Evolutionary conservation across 2,113 vertebrate genomes (phyloP).

Genomic region (Dicentrarchus labrax): DNA sequence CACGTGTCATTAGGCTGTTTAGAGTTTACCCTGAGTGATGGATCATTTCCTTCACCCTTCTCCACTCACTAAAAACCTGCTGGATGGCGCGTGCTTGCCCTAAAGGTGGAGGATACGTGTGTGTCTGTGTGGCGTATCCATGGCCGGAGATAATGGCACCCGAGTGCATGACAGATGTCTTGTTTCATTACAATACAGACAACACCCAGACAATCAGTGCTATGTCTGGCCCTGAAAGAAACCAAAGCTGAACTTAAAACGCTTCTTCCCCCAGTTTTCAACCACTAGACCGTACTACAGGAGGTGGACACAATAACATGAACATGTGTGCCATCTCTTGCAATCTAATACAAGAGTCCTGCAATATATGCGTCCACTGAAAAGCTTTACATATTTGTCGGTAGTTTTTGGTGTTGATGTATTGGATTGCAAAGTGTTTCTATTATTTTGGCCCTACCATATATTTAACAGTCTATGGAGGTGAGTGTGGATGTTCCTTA

Average conservation of each 20-base stretch:
- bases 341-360: neutral
- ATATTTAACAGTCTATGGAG: no score
- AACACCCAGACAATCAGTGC: slow-evolving; percentile 5
- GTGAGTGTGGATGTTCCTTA: neutral
- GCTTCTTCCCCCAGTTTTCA: neutral
- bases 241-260: neutral
- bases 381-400: neutral
- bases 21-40: slow-evolving; percentile 83
- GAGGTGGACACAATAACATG: neutral
- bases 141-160: slow-evolving; percentile 38
- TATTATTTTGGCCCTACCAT: neutral
- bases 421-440: neutral
- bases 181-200: slow-evolving; percentile 46
- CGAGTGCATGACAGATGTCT: slow-evolving; percentile 59
- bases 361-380: neutral
- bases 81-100: slow-evolving; percentile 47
- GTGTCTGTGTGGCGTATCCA: slow-evolving; percentile 1
- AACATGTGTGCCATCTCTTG: neutral
- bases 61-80: slow-evolving; percentile 51
- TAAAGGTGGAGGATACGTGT: slow-evolving; percentile 47
- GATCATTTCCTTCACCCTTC: slow-evolving; percentile 82
- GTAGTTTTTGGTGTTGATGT: neutral
- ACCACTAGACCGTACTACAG: neutral
- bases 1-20: slow-evolving; percentile 86
- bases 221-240: neutral